These are phyloP conservation scores for Anthrax anthrax DNA, from an alignment of 2,888 invertebrate genomes.

Conservation along the genomic window DNA sequence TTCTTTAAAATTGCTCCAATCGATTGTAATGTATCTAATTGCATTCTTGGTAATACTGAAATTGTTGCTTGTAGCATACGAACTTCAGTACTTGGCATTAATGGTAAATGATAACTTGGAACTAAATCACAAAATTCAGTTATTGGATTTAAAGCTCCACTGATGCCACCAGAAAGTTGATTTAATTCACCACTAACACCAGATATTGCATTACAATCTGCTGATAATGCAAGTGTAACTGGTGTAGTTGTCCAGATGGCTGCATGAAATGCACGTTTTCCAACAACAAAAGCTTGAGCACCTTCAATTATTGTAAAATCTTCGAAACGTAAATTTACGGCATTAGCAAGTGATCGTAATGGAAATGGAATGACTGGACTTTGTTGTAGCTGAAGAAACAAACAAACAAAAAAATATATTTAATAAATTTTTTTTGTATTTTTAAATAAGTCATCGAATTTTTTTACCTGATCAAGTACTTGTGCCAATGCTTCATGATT, in stretches of 20 bases:
- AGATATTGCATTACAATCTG: slow-evolving; percentile 43
- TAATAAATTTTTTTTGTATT: neutral
- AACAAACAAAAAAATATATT: neutral
- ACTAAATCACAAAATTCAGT: slow-evolving; percentile 71
- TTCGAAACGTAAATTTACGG: slow-evolving; percentile 55
- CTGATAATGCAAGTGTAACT: slow-evolving; percentile 50
- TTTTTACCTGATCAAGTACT: slow-evolving; percentile 66
- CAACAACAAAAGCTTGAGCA: slow-evolving; percentile 42
- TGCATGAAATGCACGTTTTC: slow-evolving; percentile 58
- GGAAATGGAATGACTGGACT: slow-evolving; percentile 51
- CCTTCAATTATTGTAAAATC: slow-evolving; percentile 53
- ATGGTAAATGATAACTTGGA: slow-evolving; percentile 48
- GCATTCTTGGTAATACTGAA: slow-evolving; percentile 57
- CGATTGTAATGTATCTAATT: slow-evolving; percentile 59
- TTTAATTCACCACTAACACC: slow-evolving; percentile 35
- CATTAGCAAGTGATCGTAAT: slow-evolving; percentile 54
- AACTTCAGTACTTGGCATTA: slow-evolving; percentile 41
- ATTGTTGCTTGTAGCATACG: slow-evolving; percentile 64
- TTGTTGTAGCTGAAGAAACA: slow-evolving; percentile 46
- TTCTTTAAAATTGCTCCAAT: slow-evolving; percentile 49
- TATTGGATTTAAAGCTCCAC: slow-evolving; percentile 56
- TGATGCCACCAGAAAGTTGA: slow-evolving; percentile 48
- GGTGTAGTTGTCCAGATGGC: slow-evolving; percentile 58
- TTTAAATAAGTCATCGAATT: neutral
- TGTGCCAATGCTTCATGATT: slow-evolving; percentile 83